Percentiles rank a stretch among this genome's conserved stretches.
These are phyloP conservation scores for Discoglossus pictus DNA, from an alignment of 2,797 vertebrate species.

Conservation along the genomic window DNA sequence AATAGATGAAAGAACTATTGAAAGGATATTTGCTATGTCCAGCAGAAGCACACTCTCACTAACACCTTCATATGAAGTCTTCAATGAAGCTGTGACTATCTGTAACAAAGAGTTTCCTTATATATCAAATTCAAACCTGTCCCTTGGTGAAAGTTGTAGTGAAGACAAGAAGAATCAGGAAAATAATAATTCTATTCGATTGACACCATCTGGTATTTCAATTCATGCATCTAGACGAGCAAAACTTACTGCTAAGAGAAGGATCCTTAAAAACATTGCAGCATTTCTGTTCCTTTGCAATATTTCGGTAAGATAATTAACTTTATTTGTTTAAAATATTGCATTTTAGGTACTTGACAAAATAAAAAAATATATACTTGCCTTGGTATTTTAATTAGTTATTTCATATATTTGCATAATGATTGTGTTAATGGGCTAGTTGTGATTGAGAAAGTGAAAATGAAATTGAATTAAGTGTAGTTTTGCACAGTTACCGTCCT, in stretches of 20 bases:
- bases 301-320: conserved; percentile 81
- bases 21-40: conserved; percentile 80
- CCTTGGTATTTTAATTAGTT: too few relatives aligned
- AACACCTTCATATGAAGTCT: conserved; percentile 67
- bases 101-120: conserved; percentile 49
- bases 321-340: conserved; percentile 69
- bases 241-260: conserved; percentile 67
- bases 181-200: conserved; percentile 9
- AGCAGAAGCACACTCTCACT: conserved; percentile 56
- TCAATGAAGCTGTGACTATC: conserved; percentile 65
- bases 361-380: too few relatives aligned
- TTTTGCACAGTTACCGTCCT: too few relatives aligned
- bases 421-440: too few relatives aligned
- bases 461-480: too few relatives aligned
- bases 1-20: conserved; percentile 60
- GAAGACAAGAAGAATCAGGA: conserved; percentile 58
- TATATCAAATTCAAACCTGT: conserved; percentile 11
- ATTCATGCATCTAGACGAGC: conserved; percentile 26
- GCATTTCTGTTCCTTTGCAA: conserved; percentile 93
- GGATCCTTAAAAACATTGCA: conserved; percentile 85
- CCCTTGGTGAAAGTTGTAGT: conserved; percentile 37
- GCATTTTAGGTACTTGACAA: conserved; percentile 56
- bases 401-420: too few relatives aligned
- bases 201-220: conserved; percentile 52
- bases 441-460: too few relatives aligned